Conservation (phyloP, 2,113 vertebrate genomes). For the Periophthalmus modestus region DNA sequence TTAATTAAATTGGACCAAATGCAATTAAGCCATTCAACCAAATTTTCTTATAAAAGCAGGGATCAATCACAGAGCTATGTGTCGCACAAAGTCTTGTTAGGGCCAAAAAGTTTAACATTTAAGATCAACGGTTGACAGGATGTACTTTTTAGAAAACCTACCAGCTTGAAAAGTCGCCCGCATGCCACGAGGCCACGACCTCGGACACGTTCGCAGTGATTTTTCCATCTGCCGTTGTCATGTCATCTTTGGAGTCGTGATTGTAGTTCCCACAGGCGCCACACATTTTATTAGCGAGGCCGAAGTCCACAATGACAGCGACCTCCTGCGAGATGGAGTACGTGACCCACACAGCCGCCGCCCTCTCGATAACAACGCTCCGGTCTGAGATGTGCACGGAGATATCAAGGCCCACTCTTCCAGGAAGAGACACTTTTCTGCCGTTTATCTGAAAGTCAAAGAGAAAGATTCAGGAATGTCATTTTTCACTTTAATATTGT, state of each 20-base stretch:
- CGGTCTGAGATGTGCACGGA: constrained; percentile 49
- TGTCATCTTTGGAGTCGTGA: constrained; percentile 60
- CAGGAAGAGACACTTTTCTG: constrained; percentile 64
- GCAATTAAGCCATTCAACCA: too few species aligned
- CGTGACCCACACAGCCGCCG: constrained; percentile 59
- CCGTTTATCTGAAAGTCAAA: constrained; percentile 74
- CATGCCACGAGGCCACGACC: constrained; percentile 68
- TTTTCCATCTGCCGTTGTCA: constrained; percentile 58
- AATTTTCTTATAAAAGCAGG: too few species aligned
- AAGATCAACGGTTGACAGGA: constrained; percentile 1
- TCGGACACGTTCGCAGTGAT: constrained; percentile 37
- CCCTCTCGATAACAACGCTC: constrained; percentile 59
- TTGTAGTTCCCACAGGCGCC: constrained; percentile 74
- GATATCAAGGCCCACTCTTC: constrained; percentile 47
- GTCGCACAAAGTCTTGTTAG: constrained; percentile 47
- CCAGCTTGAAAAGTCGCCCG: constrained; percentile 69
- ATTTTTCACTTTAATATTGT: too few species aligned
- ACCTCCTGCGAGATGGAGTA: constrained; percentile 62
- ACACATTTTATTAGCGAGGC: constrained; percentile 60
- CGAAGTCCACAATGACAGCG: constrained; percentile 38
- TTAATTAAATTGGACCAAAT: constrained; percentile 77
- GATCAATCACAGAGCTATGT: too few species aligned
- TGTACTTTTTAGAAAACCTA: constrained; percentile 37
- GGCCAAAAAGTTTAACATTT: constrained; percentile 36
- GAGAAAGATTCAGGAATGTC: too few species aligned